Conservation (phyloP, 2,797 vertebrate species). For the Lates japonicus region DNA sequence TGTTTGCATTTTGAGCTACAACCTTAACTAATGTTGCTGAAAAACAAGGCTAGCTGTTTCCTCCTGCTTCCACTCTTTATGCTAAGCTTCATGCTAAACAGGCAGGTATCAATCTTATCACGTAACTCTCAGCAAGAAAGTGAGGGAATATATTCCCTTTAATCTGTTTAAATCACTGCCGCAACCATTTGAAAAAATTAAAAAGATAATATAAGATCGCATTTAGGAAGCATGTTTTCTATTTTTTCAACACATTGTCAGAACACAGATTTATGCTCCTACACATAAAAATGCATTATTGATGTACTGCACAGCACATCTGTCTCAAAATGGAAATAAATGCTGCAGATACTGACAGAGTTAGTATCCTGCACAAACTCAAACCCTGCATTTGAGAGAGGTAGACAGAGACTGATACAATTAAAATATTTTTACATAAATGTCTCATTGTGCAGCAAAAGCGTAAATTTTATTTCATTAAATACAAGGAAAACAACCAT, state of each 20-base stretch:
- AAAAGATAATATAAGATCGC: neutral
- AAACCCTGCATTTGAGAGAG: neutral
- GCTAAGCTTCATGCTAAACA: neutral
- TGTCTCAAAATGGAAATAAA: neutral
- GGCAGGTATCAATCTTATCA: neutral
- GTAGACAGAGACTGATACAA: neutral
- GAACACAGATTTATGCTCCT: neutral
- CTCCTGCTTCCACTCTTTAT: too few species aligned
- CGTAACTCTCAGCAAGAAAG: too few species aligned
- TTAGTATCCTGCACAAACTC: neutral
- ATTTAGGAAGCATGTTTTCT: neutral
- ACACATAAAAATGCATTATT: neutral
- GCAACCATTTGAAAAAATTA: neutral
- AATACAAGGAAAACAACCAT: constrained; percentile 2
- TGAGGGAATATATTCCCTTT: neutral
- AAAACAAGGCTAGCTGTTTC: too few species aligned
- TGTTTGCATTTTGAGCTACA: neutral
- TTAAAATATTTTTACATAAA: constrained; percentile 3
- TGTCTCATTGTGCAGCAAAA: neutral
- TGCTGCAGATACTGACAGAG: neutral
- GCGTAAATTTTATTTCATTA: neutral
- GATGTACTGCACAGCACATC: neutral
- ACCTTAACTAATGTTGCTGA: neutral
- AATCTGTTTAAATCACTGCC: neutral
- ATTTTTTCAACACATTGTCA: neutral